A percentile compares a stretch with the other conserved stretches of the same genome.
Evolutionary conservation across 1,140 invertebrate species (phyloP).

Genomic region (Pseudobourletiella spinata): DNA sequence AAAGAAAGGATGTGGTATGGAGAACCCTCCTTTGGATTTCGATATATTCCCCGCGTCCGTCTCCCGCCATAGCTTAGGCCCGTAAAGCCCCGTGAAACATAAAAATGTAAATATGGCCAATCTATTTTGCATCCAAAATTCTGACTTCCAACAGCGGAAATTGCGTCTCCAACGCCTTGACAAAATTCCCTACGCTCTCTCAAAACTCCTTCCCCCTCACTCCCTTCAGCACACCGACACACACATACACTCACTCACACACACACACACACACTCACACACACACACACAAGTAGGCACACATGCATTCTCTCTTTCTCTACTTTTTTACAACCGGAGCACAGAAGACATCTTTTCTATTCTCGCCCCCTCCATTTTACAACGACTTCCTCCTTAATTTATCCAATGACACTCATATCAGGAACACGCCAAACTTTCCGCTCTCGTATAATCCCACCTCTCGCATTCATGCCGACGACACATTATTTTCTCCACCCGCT

Average conservation of each 20-base stretch:
- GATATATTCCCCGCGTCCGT: constrained; percentile 13
- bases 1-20: too few relatives aligned
- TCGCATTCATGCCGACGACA: neutral
- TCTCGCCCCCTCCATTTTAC: constrained; percentile 16
- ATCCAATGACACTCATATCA: constrained; percentile 29
- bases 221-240: too few relatives aligned
- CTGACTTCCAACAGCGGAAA: constrained; percentile 28
- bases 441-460: constrained; percentile 16
- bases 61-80: neutral
- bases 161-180: constrained; percentile 31
- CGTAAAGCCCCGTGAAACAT: constrained; percentile 24
- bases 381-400: constrained; percentile 29
- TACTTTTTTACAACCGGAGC: too few relatives aligned
- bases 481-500: neutral
- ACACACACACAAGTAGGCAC: too few relatives aligned
- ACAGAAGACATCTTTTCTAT: neutral
- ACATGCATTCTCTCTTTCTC: too few relatives aligned
- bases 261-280: too few relatives aligned
- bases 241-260: too few relatives aligned
- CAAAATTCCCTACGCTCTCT: constrained; percentile 25
- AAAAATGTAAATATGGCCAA: constrained; percentile 36
- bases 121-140: constrained; percentile 36
- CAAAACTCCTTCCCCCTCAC: neutral
- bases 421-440: constrained; percentile 19
- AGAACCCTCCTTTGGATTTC: too few relatives aligned